phyloP scores from a whole-genome alignment of 2,113 vertebrate genomes.

The Lutjanus erythropterus region DNA sequence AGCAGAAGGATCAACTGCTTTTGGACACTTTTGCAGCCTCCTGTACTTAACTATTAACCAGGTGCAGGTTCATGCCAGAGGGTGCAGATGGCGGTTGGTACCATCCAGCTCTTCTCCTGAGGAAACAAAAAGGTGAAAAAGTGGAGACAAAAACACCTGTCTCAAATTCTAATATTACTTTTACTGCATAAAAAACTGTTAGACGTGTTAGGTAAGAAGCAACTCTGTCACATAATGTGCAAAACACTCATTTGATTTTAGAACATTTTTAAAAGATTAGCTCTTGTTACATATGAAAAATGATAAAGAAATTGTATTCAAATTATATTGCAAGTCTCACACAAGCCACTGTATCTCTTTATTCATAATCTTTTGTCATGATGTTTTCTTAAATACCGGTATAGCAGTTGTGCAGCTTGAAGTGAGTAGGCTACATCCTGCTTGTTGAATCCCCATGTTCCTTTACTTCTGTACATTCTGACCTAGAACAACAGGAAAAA shows the following conservation, averaged over 20 bases:
- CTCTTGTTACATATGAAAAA: background rate
- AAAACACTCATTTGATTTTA: background rate
- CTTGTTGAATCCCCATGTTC: conserved; percentile 30
- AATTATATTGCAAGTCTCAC: background rate
- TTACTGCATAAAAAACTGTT: background rate
- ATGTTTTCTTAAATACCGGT: conserved; percentile 19
- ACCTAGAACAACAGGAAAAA: conserved; percentile 27
- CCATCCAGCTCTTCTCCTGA: conserved; percentile 26
- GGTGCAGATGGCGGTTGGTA: conserved; percentile 31
- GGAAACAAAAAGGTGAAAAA: conserved; percentile 53
- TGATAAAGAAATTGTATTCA: background rate
- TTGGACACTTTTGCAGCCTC: conserved; percentile 9
- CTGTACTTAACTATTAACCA: conserved; percentile 1
- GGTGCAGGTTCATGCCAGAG: conserved; percentile 41
- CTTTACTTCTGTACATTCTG: conserved; percentile 39
- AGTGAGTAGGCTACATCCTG: conserved; percentile 8
- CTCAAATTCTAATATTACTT: background rate
- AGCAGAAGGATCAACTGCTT: conserved; percentile 18
- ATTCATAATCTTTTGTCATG: background rate
- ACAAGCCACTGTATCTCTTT: background rate
- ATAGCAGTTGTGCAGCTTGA: conserved; percentile 18
- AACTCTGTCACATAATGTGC: background rate
- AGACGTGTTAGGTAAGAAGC: background rate
- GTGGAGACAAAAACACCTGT: background rate
- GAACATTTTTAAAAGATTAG: background rate